Evolutionary conservation across 2,888 invertebrate species (phyloP), one percentile per base, ranked within the genome.

Genomic region (Lasioglossum vierecki): DNA sequence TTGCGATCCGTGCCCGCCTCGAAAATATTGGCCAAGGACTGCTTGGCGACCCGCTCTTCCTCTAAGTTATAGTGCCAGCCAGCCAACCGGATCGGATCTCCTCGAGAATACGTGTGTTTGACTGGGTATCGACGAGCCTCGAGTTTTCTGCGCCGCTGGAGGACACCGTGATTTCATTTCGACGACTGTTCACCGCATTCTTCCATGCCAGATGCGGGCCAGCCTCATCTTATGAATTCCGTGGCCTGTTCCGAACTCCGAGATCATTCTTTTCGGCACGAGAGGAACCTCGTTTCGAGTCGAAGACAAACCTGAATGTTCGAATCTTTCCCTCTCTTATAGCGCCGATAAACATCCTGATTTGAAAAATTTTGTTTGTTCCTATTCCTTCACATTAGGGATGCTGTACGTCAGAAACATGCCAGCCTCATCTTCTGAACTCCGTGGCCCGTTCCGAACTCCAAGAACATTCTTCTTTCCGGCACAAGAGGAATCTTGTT

Each of bases 211-310:
- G 39, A 60, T 60, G 15, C 74, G 41, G 49, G 5, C 75, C 66
- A 66, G 30, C 30, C 3, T 80, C 68, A 77, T 81, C 73, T 66
- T 76, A 44, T 70, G 83, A 76, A 80, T 88, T 82, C 76, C 72
- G 46, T 77, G 77, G 57, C 84, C 84, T 77, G 46, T 82, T 86
- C 82, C 84, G 88, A 88, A 84, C 82, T 78, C 74, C 5, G 66
- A 72, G 68, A 82, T 80, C 66, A 76, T 74, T 41, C 70, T 79
- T 76, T 57, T 70, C 80, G 72, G 35, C 87, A 80, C 53, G 5
- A 74, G n/a, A 80, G 49, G 26, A 35, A 39, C 22, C 35, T 22
- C 39, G 22, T 66, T 22, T 39, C 68, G 22, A 11, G 11, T 39
- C 6, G 9, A 41, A 81, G 15, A 49, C 53, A 44, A 44, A 30